Conservation (phyloP, 2,888 invertebrate genomes). For the Cactoblastis cactorum region DNA sequence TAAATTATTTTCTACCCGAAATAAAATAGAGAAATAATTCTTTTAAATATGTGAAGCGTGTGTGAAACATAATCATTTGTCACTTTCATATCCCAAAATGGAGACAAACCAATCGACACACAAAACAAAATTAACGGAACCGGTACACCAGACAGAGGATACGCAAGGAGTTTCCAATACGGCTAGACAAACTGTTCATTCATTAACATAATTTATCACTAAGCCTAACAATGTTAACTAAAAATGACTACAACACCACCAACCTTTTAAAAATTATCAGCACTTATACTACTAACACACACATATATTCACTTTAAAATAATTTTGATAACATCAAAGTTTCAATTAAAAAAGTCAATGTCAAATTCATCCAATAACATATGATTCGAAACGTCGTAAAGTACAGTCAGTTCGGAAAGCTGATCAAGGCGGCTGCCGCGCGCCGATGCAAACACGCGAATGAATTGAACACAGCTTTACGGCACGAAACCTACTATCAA, state of each 20-base stretch:
- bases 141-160: conserved; percentile 31
- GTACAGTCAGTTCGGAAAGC: conserved; percentile 31
- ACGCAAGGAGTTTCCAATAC: conserved; percentile 23
- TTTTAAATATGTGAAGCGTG: conserved; percentile 11
- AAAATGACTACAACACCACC: not conserved
- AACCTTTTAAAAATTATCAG: conserved; percentile 4
- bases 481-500: conserved; percentile 21
- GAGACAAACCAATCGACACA: conserved; percentile 31
- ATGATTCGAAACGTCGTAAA: conserved; percentile 41
- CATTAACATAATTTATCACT: conserved; percentile 18
- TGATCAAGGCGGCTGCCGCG: conserved; percentile 50
- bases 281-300: not conserved
- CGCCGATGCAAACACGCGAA: conserved; percentile 62
- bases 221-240: conserved; percentile 15
- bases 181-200: conserved; percentile 25
- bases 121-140: conserved; percentile 40
- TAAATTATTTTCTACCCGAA: not conserved
- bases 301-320: conserved; percentile 3
- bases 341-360: conserved; percentile 14
- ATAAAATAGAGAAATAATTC: conserved; percentile 7
- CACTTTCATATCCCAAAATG: conserved; percentile 27
- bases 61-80: conserved; percentile 26
- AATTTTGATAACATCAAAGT: conserved; percentile 9
- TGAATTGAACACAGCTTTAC: conserved; percentile 41
- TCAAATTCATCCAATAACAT: conserved; percentile 34